Base-by-base conservation (phyloP, 1,140 invertebrate species). In the Coelopa frigida region DNA sequence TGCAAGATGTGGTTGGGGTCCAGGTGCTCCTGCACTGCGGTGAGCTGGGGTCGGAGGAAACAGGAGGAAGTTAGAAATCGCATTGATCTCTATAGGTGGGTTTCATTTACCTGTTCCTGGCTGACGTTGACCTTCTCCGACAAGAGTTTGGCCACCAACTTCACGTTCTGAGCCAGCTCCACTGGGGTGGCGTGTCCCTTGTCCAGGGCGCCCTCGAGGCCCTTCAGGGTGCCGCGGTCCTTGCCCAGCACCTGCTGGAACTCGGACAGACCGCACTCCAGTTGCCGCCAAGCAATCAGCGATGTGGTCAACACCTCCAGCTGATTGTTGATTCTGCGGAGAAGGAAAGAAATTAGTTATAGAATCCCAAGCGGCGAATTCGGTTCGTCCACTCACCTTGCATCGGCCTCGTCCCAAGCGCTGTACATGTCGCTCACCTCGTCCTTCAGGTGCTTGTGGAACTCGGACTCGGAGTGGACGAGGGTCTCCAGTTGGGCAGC, bases 341-440 rank as follows among this genome's bases (percentile, higher is more conserved):
- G 11, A 22, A 26, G 15, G 8, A 18, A 15, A 23, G 4, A 7
- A 1, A 6, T 0, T 23, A 10, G 1, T n/a, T n/a, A n/a, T n/a
- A n/a, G n/a, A n/a, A n/a, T n/a, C n/a, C n/a, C n/a, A 22, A 12
- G 32, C 29, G 11, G 41, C 14, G 7, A 42, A 43, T n/a, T 15
- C 17, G 29, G 11, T 46, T n/a, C n/a, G n/a, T n/a, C n/a, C n/a
- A 40, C 75, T 78, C 61, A 89, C 86, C 81, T 79, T 70, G 83
- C 78, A 68, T 82, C 78, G 0, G 79, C 78, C 48, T 86, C 83
- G 49, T 88, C 84, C 81, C 84, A 90, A 18, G 83, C 75, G 21
- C 80, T 73, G 50, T 88, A 84, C 51, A 89, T 72, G 37, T 85
- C 79, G 38, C 81, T 77, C 31, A 90, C 78, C 31, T 84, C 82